These are phyloP conservation scores for Phasia obesa DNA, from an alignment of 2,888 invertebrate genomes.

Conservation along the genomic window DNA sequence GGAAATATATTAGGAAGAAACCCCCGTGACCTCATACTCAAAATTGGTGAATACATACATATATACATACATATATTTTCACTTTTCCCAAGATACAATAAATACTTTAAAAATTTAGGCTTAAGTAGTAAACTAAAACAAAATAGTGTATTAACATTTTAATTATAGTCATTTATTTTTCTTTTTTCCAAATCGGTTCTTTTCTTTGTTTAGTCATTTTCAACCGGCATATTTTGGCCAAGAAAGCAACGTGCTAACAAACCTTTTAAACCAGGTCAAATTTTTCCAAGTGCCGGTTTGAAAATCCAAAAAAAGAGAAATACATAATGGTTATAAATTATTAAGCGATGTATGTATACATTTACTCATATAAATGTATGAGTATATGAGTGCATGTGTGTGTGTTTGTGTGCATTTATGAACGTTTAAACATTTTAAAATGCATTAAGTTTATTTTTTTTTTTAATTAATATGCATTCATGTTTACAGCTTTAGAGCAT, in stretches of 20 bases:
- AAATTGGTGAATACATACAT: no score
- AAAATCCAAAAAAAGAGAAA: conserved; percentile 7
- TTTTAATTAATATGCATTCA: conserved; percentile 67
- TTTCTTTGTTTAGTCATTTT: conserved; percentile 16
- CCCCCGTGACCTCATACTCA: no score
- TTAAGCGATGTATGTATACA: background rate
- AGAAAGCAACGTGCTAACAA: conserved; percentile 16
- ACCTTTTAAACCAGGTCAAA: conserved; percentile 61
- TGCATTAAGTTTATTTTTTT: conserved; percentile 66
- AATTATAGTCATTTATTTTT: conserved; percentile 26
- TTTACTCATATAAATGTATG: background rate
- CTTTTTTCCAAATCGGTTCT: conserved; percentile 5
- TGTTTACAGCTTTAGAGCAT: conserved; percentile 59
- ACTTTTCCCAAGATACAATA: no score
- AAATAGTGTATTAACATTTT: conserved; percentile 21
- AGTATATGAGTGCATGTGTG: background rate
- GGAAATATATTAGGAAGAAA: no score
- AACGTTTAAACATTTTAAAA: conserved; percentile 55
- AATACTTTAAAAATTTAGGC: no score
- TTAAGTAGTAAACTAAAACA: background rate
- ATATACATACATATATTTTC: no score
- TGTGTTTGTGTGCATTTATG: background rate
- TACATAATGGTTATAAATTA: background rate
- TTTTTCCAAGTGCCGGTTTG: conserved; percentile 61
- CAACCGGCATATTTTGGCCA: conserved; percentile 29